Base-by-base conservation (phyloP, 1,140 invertebrate genomes). In the Dinothrombium tinctorium region DNA sequence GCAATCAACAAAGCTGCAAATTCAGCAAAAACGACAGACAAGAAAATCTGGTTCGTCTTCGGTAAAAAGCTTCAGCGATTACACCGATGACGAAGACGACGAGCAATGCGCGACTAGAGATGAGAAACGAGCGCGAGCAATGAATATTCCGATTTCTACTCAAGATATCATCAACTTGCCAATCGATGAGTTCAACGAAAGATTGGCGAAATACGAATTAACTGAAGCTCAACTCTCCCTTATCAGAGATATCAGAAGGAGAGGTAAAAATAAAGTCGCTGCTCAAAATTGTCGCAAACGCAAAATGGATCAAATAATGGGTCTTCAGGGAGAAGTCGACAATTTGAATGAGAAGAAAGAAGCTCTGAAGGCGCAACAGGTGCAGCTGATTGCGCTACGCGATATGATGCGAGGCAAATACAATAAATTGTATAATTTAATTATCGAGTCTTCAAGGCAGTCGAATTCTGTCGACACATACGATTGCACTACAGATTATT, bases 101-200 rank as follows among this genome's bases (percentile, higher is more conserved):
- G 41, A 37, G 25, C 29, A 32, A 8, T 17, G 35, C 14, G 20
- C 29, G 3, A 46, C 47, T 28, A 50, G 81, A 45, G 83, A 89
- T 58, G 77, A 84, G 49, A 83, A 84, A 53, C 65, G 75, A 42
- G 77, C 80, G 3, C 65, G 74, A 28, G 65, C 74, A 19, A 56
- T 86, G 33, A 78, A 71, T 46, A 69, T 82, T 49, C 86, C 86
- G 0, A 74, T 94, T 43, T 59, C 73, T 2, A 77, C 89, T 1
- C 69, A 71, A 32, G 83, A 92, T 47, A 92, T 96, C 39, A 87
- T 94, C 32, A 87, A 92, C 55, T 60, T 90, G 40, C 86, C 87
- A 2, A 94, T 94, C 73, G 89, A 95, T 53, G 86, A 92, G 59
- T 95, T 94, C 59, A 94, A 92, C 58, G 86, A 94, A 56, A 68